Percentiles rank a stretch among this genome's conserved stretches.
These are phyloP conservation scores for Limnephilus marmoratus DNA, from an alignment of 2,888 invertebrate species.

Conservation along the genomic window DNA sequence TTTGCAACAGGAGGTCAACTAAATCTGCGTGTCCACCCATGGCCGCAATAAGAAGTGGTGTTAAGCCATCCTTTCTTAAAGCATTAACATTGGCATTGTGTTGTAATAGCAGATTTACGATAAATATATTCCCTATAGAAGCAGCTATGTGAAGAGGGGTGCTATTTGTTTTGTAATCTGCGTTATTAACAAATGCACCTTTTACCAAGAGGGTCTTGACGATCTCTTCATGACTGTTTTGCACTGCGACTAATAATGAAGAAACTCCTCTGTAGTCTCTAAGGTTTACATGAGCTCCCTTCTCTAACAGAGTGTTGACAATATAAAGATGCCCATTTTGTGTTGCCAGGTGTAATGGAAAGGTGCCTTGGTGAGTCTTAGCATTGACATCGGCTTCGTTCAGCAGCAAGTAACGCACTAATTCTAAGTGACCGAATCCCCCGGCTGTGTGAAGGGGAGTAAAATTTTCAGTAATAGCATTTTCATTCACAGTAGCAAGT, in stretches of 20 bases:
- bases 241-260: background rate
- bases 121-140: background rate
- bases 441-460: background rate
- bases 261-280: background rate
- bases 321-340: conserved; percentile 1
- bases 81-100: background rate
- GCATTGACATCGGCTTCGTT: conserved; percentile 11
- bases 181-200: background rate
- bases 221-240: background rate
- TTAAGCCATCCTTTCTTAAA: background rate
- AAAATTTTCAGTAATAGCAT: background rate
- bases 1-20: background rate
- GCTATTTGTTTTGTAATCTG: background rate
- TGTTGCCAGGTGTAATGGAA: conserved; percentile 6
- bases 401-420: background rate
- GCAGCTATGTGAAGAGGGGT: background rate
- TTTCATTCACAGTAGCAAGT: background rate
- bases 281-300: background rate
- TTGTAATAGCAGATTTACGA: background rate
- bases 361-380: no score
- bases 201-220: background rate
- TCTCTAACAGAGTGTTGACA: background rate
- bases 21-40: background rate
- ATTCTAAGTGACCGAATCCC: background rate
- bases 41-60: background rate